phyloP scores from a whole-genome alignment of 2,797 vertebrate genomes.

The Pogonophryne albipinna region DNA sequence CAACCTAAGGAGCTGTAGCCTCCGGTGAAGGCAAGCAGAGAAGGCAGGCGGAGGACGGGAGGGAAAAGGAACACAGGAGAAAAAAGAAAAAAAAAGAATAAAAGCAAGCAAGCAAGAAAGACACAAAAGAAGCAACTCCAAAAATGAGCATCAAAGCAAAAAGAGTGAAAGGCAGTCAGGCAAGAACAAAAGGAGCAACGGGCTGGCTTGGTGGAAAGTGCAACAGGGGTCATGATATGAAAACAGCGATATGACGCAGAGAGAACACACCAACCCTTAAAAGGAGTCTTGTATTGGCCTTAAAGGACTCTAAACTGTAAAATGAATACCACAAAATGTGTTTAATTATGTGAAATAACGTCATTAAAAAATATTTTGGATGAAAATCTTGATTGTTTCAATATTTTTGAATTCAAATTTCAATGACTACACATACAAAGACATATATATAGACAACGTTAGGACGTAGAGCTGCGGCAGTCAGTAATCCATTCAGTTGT shows the following conservation, averaged over 20 bases:
- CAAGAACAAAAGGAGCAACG: constrained; percentile 73
- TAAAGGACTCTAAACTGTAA: constrained; percentile 33
- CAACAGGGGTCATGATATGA: constrained; percentile 65
- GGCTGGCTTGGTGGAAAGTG: constrained; percentile 64
- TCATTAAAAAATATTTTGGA: background rate
- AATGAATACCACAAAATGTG: background rate
- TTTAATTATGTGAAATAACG: background rate
- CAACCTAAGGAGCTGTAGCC: constrained; percentile 95
- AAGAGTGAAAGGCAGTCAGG: constrained; percentile 72
- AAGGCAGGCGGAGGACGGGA: constrained; percentile 72
- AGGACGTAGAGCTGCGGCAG: too few relatives aligned
- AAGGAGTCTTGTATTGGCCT: constrained; percentile 32
- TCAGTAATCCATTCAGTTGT: too few relatives aligned
- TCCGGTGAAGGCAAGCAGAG: constrained; percentile 79
- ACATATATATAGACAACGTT: background rate
- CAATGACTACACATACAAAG: background rate
- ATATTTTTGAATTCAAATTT: background rate
- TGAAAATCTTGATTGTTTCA: background rate
- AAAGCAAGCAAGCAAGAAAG: constrained; percentile 76
- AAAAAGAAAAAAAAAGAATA: constrained; percentile 58
- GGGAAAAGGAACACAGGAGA: constrained; percentile 70
- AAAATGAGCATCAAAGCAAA: constrained; percentile 82
- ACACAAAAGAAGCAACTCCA: constrained; percentile 80
- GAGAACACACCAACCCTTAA: constrained; percentile 38
- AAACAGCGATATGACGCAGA: constrained; percentile 66